A percentile compares a stretch with the other conserved stretches of the same genome.
Evolutionary conservation across 2,113 vertebrate genomes (phyloP).

Genomic region (Chaetodon trifascialis): DNA sequence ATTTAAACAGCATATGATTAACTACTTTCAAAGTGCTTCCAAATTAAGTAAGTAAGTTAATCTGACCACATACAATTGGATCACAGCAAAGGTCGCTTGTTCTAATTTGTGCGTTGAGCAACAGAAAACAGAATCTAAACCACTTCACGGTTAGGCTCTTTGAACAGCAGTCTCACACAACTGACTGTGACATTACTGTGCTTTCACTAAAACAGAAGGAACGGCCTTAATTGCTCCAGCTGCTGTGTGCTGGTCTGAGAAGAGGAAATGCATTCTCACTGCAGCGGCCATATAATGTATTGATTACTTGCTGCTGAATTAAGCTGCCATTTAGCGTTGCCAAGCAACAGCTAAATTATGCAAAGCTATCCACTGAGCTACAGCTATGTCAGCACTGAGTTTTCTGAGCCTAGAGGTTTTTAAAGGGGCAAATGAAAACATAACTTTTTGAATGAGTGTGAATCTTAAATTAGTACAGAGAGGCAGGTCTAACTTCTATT

Average conservation of each 20-base stretch:
- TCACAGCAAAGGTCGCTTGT: not conserved
- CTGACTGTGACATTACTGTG: not conserved
- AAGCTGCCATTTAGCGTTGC: slow-evolving; percentile 77
- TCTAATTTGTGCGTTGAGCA: not conserved
- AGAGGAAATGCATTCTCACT: slow-evolving; percentile 58
- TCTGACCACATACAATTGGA: not conserved
- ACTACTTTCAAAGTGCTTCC: not conserved
- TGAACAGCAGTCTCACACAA: not conserved
- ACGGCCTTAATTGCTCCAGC: not conserved
- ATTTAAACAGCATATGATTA: not conserved
- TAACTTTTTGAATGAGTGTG: not conserved
- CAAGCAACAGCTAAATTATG: slow-evolving; percentile 79
- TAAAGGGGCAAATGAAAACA: not conserved
- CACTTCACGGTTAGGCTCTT: not conserved
- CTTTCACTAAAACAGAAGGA: slow-evolving; percentile 4
- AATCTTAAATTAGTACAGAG: not conserved
- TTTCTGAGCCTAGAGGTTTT: not conserved
- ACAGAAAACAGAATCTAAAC: not conserved
- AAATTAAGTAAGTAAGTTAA: too few species aligned
- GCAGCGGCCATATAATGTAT: slow-evolving; percentile 77
- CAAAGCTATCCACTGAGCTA: slow-evolving; percentile 61
- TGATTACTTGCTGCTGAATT: slow-evolving; percentile 73
- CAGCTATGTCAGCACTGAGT: slow-evolving; percentile 30
- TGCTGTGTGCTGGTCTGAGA: slow-evolving; percentile 25
- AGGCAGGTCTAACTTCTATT: not conserved